Evolutionary conservation across 2,888 invertebrate genomes (phyloP).

Genomic region (Invenusta paracnida): DNA sequence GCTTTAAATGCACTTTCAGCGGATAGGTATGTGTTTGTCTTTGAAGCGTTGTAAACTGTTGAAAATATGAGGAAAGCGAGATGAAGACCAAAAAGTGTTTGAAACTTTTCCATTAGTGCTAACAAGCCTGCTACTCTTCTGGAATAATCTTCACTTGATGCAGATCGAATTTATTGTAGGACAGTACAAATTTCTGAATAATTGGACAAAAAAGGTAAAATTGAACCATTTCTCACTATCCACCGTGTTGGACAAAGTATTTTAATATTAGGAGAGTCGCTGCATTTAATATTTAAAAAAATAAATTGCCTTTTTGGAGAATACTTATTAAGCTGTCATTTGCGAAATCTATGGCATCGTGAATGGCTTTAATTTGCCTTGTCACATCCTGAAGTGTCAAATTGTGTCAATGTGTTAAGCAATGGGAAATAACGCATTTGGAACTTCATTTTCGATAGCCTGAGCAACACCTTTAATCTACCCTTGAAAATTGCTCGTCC

Average conservation of each 20-base stretch:
- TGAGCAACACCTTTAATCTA: too few relatives aligned
- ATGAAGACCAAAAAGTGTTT: not conserved
- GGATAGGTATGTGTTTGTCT: not conserved
- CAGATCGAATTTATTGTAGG: not conserved
- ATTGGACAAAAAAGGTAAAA: not conserved
- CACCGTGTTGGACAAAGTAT: not conserved
- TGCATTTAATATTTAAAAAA: not conserved
- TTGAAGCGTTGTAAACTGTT: not conserved
- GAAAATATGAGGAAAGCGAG: not conserved
- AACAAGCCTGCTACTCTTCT: not conserved
- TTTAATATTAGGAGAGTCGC: not conserved
- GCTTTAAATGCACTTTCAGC: not conserved
- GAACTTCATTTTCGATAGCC: not conserved
- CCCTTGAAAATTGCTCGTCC: too few relatives aligned
- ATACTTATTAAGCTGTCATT: not conserved
- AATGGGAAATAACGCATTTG: not conserved
- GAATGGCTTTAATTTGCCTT: not conserved
- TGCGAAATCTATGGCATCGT: not conserved
- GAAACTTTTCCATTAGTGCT: not conserved
- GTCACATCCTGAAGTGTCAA: not conserved
- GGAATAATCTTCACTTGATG: not conserved
- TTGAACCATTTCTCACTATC: not conserved
- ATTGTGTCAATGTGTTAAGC: not conserved
- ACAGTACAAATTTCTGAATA: not conserved
- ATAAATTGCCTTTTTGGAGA: not conserved